Evolutionary conservation across 2,113 vertebrate genomes (phyloP).

Genomic region (Stigmatopora argus): DNA sequence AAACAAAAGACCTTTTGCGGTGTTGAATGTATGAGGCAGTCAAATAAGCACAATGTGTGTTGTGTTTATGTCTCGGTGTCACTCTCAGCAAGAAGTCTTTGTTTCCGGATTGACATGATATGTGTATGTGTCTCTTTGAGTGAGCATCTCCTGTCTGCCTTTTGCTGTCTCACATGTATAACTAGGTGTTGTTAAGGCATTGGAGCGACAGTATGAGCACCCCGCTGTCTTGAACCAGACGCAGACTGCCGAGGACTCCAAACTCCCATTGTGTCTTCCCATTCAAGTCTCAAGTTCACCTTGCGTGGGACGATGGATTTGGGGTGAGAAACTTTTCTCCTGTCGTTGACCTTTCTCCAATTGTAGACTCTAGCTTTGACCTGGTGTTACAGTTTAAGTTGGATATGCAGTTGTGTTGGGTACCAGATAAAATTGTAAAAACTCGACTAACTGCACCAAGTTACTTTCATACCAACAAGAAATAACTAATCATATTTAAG

Average conservation of each 20-base stretch:
- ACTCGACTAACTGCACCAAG: neutral
- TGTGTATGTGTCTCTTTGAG: conserved; percentile 16
- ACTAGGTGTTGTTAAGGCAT: conserved; percentile 8
- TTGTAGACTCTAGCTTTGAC: neutral
- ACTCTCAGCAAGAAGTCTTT: conserved; percentile 17
- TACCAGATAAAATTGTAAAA: neutral
- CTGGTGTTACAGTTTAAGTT: neutral
- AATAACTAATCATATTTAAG: neutral
- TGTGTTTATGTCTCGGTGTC: conserved; percentile 17
- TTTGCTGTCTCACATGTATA: conserved; percentile 2
- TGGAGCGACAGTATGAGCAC: conserved; percentile 16
- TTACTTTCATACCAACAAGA: no score
- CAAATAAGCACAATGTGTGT: conserved; percentile 34
- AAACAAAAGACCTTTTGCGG: conserved; percentile 39
- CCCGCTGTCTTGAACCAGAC: conserved; percentile 25
- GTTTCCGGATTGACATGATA: conserved; percentile 22
- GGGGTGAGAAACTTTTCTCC: neutral
- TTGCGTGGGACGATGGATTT: neutral
- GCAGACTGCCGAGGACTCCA: conserved; percentile 27
- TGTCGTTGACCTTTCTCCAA: neutral
- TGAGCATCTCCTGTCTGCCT: conserved; percentile 16
- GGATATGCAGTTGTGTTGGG: neutral
- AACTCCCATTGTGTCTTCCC: conserved; percentile 40
- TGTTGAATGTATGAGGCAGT: conserved; percentile 50
- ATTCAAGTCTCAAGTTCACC: conserved; percentile 11